Base-by-base conservation (phyloP, 2,888 invertebrate species). In the Molanna angustata region DNA sequence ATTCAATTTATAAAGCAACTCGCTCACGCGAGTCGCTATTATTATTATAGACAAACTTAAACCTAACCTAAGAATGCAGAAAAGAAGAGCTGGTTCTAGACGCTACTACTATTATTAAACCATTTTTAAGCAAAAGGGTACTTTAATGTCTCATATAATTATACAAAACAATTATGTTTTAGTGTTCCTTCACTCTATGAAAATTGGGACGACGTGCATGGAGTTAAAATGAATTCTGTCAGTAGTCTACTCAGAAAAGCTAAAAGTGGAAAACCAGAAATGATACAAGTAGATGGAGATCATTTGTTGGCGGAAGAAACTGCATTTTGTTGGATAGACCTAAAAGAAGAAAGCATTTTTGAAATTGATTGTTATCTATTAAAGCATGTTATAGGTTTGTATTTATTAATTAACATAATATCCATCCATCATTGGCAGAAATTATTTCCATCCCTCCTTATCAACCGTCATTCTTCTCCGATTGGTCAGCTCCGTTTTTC, bases 161-260 rank as follows among this genome's bases (percentile, higher is more conserved):
- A 35, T 9, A 35, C 6, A 35, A 11, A 35, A 9, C 13, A 3
- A 3, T 37, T 17, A n/a, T 37, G 3, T 76, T 65, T 53, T 62
- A 83, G 83, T 66, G 67, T 86, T 1, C 85, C 88, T n/a, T 70
- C 73, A 6, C 71, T 84, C 50, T 84, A 81, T 63, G 76, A 84
- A 7, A 84, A 83, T 67, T 96, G 95, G 94, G 73, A 85, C 17
- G 69, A 88, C 64, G 80, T 92, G n/a, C 73, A 79, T 69, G 94
- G 92, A 3, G 85, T 94, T 20, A 82, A 84, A 60, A 88, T 97
- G 89, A 76, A 75, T 31, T 67, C 72, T 43, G 80, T 88, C 64
- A 83, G 80, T 1, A 70, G 75, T 55, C 76, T 81, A 58, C 78
- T 92, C 17, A 75, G 90, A 18, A 64, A 71, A 46, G 73, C 75